Evolutionary conservation across 2,113 vertebrate species (phyloP).

Genomic region (Zosterops borbonicus): DNA sequence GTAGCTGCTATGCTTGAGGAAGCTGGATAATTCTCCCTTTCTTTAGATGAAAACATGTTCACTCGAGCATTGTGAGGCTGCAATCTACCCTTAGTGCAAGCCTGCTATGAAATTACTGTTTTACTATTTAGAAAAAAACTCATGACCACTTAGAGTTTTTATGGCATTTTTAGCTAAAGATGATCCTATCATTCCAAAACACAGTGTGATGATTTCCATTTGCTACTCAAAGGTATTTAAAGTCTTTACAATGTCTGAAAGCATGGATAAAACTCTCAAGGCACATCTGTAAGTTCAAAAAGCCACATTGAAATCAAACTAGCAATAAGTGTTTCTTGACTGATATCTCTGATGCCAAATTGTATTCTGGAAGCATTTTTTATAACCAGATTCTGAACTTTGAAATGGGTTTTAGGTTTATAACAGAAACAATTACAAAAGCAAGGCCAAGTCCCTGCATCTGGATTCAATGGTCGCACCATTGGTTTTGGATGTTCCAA

Average conservation of each 20-base stretch:
- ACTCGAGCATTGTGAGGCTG: neutral
- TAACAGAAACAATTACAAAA: slow-evolving; percentile 27
- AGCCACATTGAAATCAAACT: neutral
- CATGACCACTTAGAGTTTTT: neutral
- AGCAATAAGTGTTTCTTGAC: neutral
- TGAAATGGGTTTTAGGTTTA: slow-evolving; percentile 16
- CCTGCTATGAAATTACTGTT: neutral
- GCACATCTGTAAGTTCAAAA: slow-evolving; percentile 32
- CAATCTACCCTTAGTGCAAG: neutral
- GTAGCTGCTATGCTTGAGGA: neutral
- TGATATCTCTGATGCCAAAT: neutral
- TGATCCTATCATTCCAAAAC: neutral
- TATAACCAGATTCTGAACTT: slow-evolving; percentile 15
- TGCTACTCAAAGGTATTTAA: neutral
- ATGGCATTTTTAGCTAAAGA: neutral
- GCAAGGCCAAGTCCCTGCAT: slow-evolving; percentile 4
- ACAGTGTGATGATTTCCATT: neutral
- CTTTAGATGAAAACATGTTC: neutral
- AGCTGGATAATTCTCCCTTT: neutral
- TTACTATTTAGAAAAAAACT: neutral
- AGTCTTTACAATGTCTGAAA: neutral
- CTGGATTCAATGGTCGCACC: slow-evolving; percentile 12
- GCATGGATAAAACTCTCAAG: neutral
- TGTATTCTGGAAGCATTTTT: slow-evolving; percentile 24
- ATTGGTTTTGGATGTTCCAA: neutral